Conservation (phyloP, 2,888 invertebrate genomes). For the Tetranychus piercei region DNA sequence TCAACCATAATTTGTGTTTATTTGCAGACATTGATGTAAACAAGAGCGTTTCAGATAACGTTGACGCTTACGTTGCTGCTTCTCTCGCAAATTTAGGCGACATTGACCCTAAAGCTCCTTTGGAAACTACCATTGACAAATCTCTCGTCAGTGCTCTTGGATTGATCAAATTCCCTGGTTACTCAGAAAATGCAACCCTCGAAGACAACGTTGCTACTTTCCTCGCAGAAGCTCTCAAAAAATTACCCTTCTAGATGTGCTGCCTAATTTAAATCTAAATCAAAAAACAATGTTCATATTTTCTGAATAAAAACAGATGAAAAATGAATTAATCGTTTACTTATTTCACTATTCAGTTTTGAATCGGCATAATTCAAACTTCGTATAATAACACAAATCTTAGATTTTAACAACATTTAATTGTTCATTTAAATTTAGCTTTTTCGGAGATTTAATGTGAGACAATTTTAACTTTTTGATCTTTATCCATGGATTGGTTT, state of each 20-base stretch:
- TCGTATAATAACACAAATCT: too few species aligned
- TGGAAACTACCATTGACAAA: background rate
- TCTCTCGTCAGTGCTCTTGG: background rate
- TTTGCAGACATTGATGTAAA: background rate
- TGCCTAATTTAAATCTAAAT: background rate
- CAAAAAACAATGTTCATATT: background rate
- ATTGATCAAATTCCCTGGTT: background rate
- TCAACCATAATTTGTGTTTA: background rate
- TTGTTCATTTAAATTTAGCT: too few species aligned
- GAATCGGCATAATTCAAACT: too few species aligned
- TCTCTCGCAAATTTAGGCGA: background rate
- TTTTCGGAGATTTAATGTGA: too few species aligned
- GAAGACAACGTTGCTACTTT: background rate
- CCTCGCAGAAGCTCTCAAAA: background rate
- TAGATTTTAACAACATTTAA: too few species aligned
- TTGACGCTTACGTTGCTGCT: background rate
- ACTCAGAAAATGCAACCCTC: background rate
- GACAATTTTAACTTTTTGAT: too few species aligned
- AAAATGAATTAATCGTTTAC: too few species aligned
- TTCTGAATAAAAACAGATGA: background rate
- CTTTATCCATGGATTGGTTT: too few species aligned
- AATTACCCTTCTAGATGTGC: background rate
- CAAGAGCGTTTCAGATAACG: background rate
- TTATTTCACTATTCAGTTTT: too few species aligned
- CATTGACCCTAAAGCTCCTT: background rate